Percentiles rank a stretch among this genome's conserved stretches.
Evolutionary conservation across 2,113 vertebrate genomes (phyloP).

Genomic region (Cervus canadensis): DNA sequence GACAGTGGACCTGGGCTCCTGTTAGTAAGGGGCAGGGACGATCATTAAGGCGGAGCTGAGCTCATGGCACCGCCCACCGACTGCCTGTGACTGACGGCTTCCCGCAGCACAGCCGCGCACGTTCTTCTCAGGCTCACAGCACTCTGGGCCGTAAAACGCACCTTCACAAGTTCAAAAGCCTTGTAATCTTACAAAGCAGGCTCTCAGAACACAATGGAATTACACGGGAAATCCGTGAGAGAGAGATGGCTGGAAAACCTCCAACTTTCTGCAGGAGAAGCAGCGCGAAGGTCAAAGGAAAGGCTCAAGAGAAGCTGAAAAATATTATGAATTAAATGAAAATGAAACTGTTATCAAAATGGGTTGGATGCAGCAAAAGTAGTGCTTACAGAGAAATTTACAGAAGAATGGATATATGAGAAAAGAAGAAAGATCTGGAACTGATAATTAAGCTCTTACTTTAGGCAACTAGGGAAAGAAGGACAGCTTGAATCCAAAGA

Average conservation of each 20-base stretch:
- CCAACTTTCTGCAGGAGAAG: neutral
- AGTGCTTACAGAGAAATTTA: neutral
- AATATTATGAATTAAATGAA: neutral
- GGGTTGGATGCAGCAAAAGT: neutral
- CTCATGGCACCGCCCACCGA: rapidly evolving
- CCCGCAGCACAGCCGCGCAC: rapidly evolving
- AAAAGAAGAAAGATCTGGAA: neutral
- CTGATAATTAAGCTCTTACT: neutral
- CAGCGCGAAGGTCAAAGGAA: neutral
- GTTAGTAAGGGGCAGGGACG: rapidly evolving
- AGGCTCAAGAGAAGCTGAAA: neutral
- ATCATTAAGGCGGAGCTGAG: rapidly evolving
- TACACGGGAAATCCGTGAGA: neutral
- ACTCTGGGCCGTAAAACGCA: rapidly evolving
- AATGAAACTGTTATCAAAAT: neutral
- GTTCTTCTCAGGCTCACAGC: rapidly evolving
- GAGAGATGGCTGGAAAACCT: neutral
- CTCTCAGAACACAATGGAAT: neutral
- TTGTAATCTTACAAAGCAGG: rapidly evolving
- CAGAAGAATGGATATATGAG: rapidly evolving
- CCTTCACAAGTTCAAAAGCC: rapidly evolving
- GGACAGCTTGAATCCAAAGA: neutral
- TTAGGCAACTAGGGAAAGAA: neutral
- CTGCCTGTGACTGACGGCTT: rapidly evolving
- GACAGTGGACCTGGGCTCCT: rapidly evolving